phyloP scores from a whole-genome alignment of 1,140 invertebrate species.

The Hypothenemus hampei region DNA sequence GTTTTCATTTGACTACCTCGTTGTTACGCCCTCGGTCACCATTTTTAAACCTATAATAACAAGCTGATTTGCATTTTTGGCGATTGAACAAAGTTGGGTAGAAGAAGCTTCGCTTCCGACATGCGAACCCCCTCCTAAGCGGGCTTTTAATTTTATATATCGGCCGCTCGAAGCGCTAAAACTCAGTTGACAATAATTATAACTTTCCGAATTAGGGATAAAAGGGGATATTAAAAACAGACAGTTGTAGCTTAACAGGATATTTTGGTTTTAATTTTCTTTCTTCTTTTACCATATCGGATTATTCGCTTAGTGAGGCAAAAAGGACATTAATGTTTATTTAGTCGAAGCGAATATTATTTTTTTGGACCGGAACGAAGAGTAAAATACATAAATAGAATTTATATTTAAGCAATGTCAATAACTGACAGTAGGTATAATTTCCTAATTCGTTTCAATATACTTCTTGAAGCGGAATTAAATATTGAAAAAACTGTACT shows the following conservation, averaged over 20 bases:
- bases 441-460: too few relatives aligned
- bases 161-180: conserved; percentile 20
- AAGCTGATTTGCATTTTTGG: conserved; percentile 26
- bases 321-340: not conserved
- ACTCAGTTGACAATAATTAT: conserved; percentile 26
- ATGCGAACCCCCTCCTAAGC: conserved; percentile 25
- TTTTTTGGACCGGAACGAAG: too few relatives aligned
- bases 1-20: too few relatives aligned
- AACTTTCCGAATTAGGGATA: conserved; percentile 23
- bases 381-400: too few relatives aligned
- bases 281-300: conserved; percentile 8
- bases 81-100: conserved; percentile 25
- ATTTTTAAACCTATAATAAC: conserved; percentile 18
- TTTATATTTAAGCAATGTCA: too few relatives aligned
- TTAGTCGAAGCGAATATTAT: too few relatives aligned
- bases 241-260: conserved; percentile 17
- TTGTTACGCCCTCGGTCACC: too few relatives aligned
- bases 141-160: conserved; percentile 27
- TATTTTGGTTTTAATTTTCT: conserved; percentile 24
- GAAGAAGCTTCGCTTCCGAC: conserved; percentile 16
- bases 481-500: too few relatives aligned
- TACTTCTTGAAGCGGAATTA: too few relatives aligned
- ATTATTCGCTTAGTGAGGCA: not conserved
- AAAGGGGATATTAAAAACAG: conserved; percentile 22
- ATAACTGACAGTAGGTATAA: too few relatives aligned